Conservation (phyloP, 2,888 invertebrate genomes). For the Villa cingulata region DNA sequence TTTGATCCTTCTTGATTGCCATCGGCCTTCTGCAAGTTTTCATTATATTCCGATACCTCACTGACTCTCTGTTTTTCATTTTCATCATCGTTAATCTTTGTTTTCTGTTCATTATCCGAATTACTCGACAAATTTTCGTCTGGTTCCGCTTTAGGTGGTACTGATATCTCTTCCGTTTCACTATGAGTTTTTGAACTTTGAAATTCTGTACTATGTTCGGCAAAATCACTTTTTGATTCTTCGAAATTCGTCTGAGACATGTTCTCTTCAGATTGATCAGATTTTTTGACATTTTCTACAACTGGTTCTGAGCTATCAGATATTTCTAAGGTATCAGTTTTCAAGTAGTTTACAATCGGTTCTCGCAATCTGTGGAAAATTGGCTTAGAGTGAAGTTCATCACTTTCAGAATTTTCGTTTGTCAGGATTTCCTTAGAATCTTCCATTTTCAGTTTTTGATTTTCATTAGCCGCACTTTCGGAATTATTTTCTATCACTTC, state of each 20-base stretch:
- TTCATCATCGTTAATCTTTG: too few relatives aligned
- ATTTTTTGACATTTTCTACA: neutral
- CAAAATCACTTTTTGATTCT: neutral
- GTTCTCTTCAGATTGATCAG: neutral
- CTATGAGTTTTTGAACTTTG: neutral
- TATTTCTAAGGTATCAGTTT: neutral
- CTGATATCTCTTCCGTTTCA: neutral
- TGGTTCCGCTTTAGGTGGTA: too few relatives aligned
- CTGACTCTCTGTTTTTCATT: neutral
- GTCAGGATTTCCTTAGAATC: neutral
- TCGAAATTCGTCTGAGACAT: neutral
- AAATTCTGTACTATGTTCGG: neutral
- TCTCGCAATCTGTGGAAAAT: neutral
- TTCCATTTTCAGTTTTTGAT: neutral
- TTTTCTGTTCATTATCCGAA: neutral
- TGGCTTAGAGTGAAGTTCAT: neutral
- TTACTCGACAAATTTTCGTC: neutral
- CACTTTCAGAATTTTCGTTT: neutral
- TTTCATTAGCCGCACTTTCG: constrained; percentile 24
- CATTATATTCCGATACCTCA: neutral
- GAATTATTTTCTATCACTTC: neutral
- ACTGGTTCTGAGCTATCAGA: neutral
- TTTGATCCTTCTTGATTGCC: neutral
- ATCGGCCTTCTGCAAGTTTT: neutral
- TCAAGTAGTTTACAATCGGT: neutral